Evolutionary conservation across 1,140 invertebrate species (phyloP).

Genomic region (Pogonomyrmex californicus): DNA sequence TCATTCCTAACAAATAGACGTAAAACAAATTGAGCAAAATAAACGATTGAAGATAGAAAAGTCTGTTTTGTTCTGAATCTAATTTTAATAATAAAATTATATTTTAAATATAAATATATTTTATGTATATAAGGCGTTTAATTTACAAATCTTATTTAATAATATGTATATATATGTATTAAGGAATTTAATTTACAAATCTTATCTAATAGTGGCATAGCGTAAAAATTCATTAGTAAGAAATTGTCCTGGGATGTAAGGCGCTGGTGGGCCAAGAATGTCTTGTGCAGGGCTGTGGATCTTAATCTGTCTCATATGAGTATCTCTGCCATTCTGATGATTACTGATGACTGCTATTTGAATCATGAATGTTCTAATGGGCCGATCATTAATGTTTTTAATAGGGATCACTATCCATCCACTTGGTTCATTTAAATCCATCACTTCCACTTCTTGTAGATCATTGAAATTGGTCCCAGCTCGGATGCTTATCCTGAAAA

Average conservation of each 20-base stretch:
- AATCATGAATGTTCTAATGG: constrained; percentile 98
- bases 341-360: constrained; percentile 99
- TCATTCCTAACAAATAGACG: neutral
- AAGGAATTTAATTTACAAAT: constrained; percentile 57
- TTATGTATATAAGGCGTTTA: constrained; percentile 13
- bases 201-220: constrained; percentile 92
- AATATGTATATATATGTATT: constrained; percentile 12
- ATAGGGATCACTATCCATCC: constrained; percentile 98
- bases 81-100: constrained; percentile 49
- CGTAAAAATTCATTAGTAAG: constrained; percentile 94
- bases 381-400: constrained; percentile 95
- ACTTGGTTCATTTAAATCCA: constrained; percentile 97
- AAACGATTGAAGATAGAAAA: neutral
- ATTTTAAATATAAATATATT: constrained; percentile 1
- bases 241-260: constrained; percentile 92
- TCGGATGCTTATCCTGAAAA: constrained; percentile 95
- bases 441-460: constrained; percentile 98
- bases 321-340: constrained; percentile 99
- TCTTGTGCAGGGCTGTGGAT: constrained; percentile 97
- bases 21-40: constrained; percentile 22
- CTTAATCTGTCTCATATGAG: constrained; percentile 98
- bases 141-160: constrained; percentile 89
- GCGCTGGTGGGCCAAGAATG: constrained; percentile 89
- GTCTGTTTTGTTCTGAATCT: neutral
- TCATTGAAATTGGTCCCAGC: constrained; percentile 99